Percentiles rank a stretch among this genome's conserved stretches.
These are phyloP conservation scores for Microplitis deprimator DNA, from an alignment of 2,888 invertebrate species.

Conservation along the genomic window DNA sequence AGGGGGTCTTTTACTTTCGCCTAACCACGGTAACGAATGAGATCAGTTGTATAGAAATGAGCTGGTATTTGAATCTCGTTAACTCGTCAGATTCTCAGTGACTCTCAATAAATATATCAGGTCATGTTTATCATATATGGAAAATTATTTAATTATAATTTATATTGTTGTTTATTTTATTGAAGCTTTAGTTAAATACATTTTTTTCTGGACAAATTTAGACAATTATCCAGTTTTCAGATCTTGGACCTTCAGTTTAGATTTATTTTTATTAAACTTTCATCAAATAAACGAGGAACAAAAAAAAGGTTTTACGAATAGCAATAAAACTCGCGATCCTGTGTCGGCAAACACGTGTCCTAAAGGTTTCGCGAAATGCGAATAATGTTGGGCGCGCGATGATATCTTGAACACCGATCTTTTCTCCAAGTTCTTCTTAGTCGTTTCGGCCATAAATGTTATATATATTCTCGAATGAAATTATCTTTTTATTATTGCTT, in stretches of 20 bases:
- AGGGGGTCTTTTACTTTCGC: conserved; percentile 57
- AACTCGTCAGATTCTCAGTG: conserved; percentile 49
- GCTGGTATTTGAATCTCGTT: conserved; percentile 55
- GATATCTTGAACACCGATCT: conserved; percentile 61
- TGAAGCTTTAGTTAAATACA: no score
- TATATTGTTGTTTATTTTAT: no score
- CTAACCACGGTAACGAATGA: conserved; percentile 56
- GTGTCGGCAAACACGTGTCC: conserved; percentile 67
- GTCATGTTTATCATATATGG: no score
- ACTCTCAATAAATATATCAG: conserved; percentile 38
- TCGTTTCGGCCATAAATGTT: conserved; percentile 23
- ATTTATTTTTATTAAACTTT: conserved; percentile 6
- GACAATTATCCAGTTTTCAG: conserved; percentile 26
- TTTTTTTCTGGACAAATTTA: background rate
- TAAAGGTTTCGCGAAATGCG: conserved; percentile 62
- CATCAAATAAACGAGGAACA: conserved; percentile 44
- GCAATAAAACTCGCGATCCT: conserved; percentile 62
- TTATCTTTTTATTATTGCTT: conserved; percentile 8
- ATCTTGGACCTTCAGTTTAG: conserved; percentile 13
- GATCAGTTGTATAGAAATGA: conserved; percentile 53
- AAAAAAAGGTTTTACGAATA: conserved; percentile 63
- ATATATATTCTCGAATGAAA: conserved; percentile 8
- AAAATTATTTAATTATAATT: no score
- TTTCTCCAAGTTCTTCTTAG: conserved; percentile 36
- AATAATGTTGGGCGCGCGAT: conserved; percentile 62